Base-by-base conservation (phyloP, 2,888 invertebrate species). In the Notocelia uddmanniana region DNA sequence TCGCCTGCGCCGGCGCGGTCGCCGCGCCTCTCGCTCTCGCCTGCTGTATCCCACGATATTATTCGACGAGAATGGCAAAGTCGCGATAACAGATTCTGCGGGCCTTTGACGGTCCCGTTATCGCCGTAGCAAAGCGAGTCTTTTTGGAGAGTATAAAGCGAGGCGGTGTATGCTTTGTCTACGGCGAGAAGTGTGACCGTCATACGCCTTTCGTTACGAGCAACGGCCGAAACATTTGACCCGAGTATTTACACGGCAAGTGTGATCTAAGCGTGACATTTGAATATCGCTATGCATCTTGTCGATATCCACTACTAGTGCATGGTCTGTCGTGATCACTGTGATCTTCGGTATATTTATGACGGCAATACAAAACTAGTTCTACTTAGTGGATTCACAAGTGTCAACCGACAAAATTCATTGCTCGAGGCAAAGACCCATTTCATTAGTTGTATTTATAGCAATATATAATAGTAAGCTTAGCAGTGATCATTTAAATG, bases 11-110 rank as follows among this genome's bases (percentile, higher is more conserved):
- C 78, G 81, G 64, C 19, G 67, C 92, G 91, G 73, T 91, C 92
- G 75, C 89, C 88, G 78, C 94, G 93, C 94, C 93, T 94, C 94
- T 94, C 94, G 85, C 89, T 88, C 94, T 94, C 94, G 89, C 93
- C 93, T 93, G 88, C 77, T 79, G 80, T 80, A 73, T 76, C 77
- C 82, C 74, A 76, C 73, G 34, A 26, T 11, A 37, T 72, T 66
- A 68, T 48, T 68, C 19, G 3, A 11, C 21, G 11, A 13, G 23
- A 55, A 15, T 11, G 15, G n/a, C 26, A 18, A 21, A 64, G 23
- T 10, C 23, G 3, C 11, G 37, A 54, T 64, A 52, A 21, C 52
- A 37, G 9, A 52, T 52, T 21, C 64, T 34, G 21, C 15, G 9
- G 11, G 15, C 21, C 18, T 10, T 15, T 45, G 60, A 26, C 41